Conservation (phyloP, 1,140 invertebrate genomes). For the Camponotus pennsylvanicus region DNA sequence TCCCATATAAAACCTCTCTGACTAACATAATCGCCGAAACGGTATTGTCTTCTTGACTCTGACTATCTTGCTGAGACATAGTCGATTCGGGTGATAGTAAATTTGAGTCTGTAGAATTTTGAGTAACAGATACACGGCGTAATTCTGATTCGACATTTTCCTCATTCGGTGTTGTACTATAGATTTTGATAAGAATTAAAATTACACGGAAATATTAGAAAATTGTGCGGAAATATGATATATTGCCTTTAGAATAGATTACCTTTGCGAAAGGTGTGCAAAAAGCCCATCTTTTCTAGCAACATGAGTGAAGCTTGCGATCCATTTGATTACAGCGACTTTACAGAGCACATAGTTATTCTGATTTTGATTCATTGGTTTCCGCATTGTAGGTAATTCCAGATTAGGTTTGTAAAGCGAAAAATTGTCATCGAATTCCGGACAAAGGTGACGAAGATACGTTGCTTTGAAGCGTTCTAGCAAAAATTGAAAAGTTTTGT, state of each 20-base stretch:
- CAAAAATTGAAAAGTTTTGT: constrained; percentile 95
- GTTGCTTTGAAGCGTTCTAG: constrained; percentile 96
- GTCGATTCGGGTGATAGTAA: constrained; percentile 80
- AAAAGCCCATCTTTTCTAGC: constrained; percentile 88
- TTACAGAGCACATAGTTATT: constrained; percentile 91
- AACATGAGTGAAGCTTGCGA: constrained; percentile 94
- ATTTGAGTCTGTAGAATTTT: constrained; percentile 79
- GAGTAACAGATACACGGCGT: constrained; percentile 82
- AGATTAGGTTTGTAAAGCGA: constrained; percentile 95
- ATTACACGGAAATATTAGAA: background rate
- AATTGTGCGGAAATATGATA: too few species aligned
- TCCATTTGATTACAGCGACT: constrained; percentile 95
- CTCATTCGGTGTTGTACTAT: constrained; percentile 80
- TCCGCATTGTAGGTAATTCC: constrained; percentile 88
- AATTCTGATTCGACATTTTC: constrained; percentile 81
- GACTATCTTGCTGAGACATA: constrained; percentile 76
- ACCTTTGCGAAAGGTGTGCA: constrained; percentile 81
- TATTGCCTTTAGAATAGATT: constrained; percentile 21
- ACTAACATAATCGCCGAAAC: constrained; percentile 88
- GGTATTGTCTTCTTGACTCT: constrained; percentile 81
- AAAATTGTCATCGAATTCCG: constrained; percentile 93
- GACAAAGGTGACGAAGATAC: constrained; percentile 96
- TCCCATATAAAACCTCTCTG: constrained; percentile 95
- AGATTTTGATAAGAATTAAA: constrained; percentile 9
- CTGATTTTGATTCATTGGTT: constrained; percentile 85